Evolutionary conservation across 2,113 vertebrate species (phyloP).

Genomic region (Corvus cornix): DNA sequence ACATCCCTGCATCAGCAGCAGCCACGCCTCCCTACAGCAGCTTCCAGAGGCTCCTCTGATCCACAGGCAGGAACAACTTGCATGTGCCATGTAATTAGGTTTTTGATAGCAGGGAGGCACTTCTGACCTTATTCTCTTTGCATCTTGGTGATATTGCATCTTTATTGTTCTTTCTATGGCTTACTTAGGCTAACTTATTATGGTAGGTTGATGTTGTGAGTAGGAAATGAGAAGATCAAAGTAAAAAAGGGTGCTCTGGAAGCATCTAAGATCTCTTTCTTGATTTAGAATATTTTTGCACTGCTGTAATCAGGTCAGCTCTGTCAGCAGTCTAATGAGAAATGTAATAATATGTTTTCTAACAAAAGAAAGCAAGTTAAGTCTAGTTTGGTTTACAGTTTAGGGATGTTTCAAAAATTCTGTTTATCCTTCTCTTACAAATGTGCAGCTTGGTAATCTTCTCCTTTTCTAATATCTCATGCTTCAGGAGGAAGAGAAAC

Average conservation of each 20-base stretch:
- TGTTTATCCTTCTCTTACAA: not conserved
- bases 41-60: not conserved
- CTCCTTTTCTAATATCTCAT: not conserved
- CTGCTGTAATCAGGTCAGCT: not conserved
- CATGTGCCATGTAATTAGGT: not conserved
- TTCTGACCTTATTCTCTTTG: not conserved
- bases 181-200: not conserved
- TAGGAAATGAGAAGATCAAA: not conserved
- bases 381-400: not conserved
- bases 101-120: not conserved
- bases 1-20: not conserved
- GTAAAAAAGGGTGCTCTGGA: not conserved
- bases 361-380: slow-evolving; percentile 5
- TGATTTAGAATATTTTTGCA: not conserved
- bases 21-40: not conserved
- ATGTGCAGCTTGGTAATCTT: not conserved
- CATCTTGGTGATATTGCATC: not conserved
- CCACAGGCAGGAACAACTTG: not conserved
- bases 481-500: not conserved
- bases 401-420: not conserved
- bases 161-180: not conserved
- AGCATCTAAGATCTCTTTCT: not conserved
- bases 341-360: not conserved
- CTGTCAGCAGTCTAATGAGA: not conserved
- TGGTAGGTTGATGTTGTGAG: not conserved